Conservation (phyloP, 2,113 vertebrate species). For the Charina bottae region DNA sequence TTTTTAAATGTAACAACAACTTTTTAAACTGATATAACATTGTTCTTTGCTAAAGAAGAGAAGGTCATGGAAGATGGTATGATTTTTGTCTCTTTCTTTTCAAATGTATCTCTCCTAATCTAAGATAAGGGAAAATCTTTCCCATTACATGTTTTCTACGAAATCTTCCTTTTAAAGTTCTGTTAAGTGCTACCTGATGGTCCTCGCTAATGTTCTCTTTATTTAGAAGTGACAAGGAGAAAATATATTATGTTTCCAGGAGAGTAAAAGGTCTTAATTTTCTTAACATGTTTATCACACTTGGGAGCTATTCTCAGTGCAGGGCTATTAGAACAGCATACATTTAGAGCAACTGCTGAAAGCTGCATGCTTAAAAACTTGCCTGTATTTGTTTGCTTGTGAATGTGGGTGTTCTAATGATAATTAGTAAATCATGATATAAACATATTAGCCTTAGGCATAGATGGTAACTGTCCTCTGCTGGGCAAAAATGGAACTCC, state of each 20-base stretch:
- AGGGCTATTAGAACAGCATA: conserved; percentile 47
- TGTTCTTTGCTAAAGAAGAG: neutral
- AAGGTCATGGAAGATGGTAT: neutral
- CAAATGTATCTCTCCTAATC: neutral
- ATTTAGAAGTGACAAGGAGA: conserved; percentile 61
- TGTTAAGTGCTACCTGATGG: conserved; percentile 50
- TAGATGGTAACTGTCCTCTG: neutral
- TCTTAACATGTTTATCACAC: conserved; percentile 51
- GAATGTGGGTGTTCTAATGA: conserved; percentile 36
- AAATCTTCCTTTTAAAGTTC: conserved; percentile 20
- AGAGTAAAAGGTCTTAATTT: conserved; percentile 59
- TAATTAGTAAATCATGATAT: conserved; percentile 27
- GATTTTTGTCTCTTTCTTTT: neutral
- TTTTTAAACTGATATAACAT: conserved; percentile 3
- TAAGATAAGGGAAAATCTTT: neutral
- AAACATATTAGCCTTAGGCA: neutral
- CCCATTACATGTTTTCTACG: conserved; percentile 6
- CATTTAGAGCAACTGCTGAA: conserved; percentile 53
- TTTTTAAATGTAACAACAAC: conserved; percentile 50
- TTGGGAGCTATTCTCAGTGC: conserved; percentile 51
- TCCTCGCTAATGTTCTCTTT: conserved; percentile 53
- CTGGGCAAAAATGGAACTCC: conserved; percentile 3
- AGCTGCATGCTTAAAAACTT: conserved; percentile 44
- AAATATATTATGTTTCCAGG: conserved; percentile 58
- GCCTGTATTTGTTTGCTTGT: conserved; percentile 41